Evolutionary conservation across 2,113 vertebrate species (phyloP).

Genomic region (Azemiops feae): DNA sequence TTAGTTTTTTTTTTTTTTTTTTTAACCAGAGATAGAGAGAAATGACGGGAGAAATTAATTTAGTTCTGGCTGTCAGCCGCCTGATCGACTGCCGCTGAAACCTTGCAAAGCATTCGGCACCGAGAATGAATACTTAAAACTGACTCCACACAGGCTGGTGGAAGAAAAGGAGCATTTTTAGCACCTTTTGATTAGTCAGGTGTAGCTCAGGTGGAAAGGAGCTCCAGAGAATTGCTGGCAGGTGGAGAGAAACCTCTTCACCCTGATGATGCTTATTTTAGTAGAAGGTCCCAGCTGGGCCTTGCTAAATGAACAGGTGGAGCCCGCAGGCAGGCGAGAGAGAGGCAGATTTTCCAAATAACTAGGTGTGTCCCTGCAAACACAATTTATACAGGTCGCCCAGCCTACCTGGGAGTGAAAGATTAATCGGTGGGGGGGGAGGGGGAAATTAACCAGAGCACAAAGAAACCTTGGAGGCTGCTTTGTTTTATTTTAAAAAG

Average conservation of each 20-base stretch:
- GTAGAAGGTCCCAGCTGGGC: neutral
- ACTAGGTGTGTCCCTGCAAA: neutral
- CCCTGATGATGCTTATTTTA: neutral
- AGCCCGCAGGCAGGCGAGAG: neutral
- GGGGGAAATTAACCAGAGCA: neutral
- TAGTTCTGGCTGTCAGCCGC: neutral
- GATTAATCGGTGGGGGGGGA: neutral
- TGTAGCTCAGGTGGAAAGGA: neutral
- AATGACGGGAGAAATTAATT: neutral
- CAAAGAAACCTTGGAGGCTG: neutral
- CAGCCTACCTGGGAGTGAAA: neutral
- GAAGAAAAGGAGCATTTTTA: neutral
- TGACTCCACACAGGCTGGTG: neutral
- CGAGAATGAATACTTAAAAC: neutral
- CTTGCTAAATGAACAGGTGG: neutral
- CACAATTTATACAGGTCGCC: neutral
- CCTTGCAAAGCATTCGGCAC: neutral
- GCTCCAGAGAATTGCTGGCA: neutral
- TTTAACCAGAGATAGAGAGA: neutral
- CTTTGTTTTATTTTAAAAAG: neutral
- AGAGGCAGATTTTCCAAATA: neutral
- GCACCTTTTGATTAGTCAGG: neutral
- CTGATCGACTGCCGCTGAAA: neutral
- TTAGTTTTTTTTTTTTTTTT: neutral
- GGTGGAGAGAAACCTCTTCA: neutral